Percentiles rank a stretch among this genome's conserved stretches.
phyloP scores from a whole-genome alignment of 2,888 invertebrate genomes.

The Lymantria monacha region DNA sequence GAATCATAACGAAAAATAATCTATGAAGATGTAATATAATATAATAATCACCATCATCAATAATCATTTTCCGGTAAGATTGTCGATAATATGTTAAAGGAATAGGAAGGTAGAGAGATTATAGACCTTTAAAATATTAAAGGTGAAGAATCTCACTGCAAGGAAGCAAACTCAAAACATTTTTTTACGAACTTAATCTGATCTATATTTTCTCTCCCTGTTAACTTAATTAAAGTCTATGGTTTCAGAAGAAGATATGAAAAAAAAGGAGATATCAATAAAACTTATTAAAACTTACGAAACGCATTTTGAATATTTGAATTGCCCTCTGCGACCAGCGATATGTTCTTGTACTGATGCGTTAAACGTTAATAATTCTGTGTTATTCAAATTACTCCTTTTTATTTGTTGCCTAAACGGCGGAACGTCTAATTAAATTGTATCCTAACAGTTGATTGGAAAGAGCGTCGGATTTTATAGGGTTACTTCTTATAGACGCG shows the following conservation, averaged over 20 bases:
- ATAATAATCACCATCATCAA: no score
- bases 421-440: constrained; percentile 13
- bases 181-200: no score
- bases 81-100: no score
- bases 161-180: no score
- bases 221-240: no score
- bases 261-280: not conserved
- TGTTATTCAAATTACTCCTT: constrained; percentile 5
- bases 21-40: no score
- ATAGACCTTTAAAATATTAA: no score
- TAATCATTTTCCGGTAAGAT: no score
- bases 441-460: constrained; percentile 16
- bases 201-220: no score
- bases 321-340: constrained; percentile 15
- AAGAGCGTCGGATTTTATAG: not conserved
- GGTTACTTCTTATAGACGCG: not conserved
- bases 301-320: constrained; percentile 36
- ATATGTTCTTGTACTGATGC: constrained; percentile 9
- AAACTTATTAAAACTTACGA: constrained; percentile 30
- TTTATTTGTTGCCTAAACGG: constrained; percentile 14
- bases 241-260: not conserved
- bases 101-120: no score
- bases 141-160: no score
- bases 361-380: constrained; percentile 13
- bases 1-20: no score